Evolutionary conservation across 1,140 invertebrate genomes (phyloP), one percentile per base, ranked within the genome.

Genomic region (Drosophila repletoides): DNA sequence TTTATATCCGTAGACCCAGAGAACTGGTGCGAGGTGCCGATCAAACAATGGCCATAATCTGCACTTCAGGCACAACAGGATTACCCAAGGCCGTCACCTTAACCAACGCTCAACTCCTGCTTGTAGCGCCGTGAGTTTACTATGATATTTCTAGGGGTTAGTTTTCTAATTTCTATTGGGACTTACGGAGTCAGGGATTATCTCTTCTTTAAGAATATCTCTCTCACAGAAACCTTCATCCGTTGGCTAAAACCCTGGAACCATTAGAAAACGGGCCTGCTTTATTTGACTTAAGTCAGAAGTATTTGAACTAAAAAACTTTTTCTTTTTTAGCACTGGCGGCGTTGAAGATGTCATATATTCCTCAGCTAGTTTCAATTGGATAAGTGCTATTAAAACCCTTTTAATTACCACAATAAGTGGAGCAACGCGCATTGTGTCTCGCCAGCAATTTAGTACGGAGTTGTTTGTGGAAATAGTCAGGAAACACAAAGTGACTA

Each of bases 71-170:
- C 6, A 95, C 95, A 6, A 95, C 94, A 29, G 95, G 95, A 43
- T 84, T 93, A 14, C 94, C 95, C 1, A 96, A 96, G 90, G 95
- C 94, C 10, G 95, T 95, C 0, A 92, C 93, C 84, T 83, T 95
- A 2, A 94, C 94, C 2, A 94, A 95, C 21, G 28, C 38, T 1
- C 65, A 68, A 3, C 9, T 53, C 1, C 6, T 53, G 31, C 6
- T 40, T 3, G 14, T 53, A 7, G 1, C 31, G 5, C 43, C 21
- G 58, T 68, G 6, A 40, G 40, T n/a, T n/a, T n/a, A n/a, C n/a
- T n/a, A n/a, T n/a, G n/a, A n/a, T 40, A n/a, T 1, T 1, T 6
- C 6, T n/a, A n/a, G n/a, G n/a, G n/a, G n/a, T 3, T 10, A 34
- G 28, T n/a, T 24, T 12, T 24, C 10, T 19, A 1, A 10, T 12